Evolutionary conservation across 2,113 vertebrate genomes (phyloP).

Genomic region (Carlito syrichta): DNA sequence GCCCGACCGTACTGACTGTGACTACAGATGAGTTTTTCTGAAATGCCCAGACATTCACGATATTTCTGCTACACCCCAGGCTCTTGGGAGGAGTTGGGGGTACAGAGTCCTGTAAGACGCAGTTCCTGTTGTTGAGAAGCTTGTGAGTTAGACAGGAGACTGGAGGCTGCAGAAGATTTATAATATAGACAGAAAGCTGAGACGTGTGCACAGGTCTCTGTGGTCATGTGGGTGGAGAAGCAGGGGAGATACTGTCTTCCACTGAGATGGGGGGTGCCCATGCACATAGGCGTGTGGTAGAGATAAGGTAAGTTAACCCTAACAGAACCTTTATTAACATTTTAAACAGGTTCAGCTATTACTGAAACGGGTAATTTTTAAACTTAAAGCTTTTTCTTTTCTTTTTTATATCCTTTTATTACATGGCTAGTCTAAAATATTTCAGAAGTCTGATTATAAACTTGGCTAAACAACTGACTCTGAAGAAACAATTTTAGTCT

Average conservation of each 20-base stretch:
- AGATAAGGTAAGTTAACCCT: neutral
- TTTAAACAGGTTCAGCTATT: neutral
- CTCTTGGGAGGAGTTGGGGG: neutral
- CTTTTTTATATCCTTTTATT: neutral
- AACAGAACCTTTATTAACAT: neutral
- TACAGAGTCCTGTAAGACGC: neutral
- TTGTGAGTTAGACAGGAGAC: neutral
- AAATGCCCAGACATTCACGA: rapidly evolving
- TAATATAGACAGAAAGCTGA: neutral
- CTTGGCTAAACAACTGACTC: neutral
- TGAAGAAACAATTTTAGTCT: neutral
- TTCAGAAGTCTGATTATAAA: neutral
- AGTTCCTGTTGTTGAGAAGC: neutral
- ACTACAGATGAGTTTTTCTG: neutral
- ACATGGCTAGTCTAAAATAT: neutral
- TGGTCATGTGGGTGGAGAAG: rapidly evolving
- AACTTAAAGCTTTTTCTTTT: neutral
- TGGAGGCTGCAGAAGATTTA: too few species aligned
- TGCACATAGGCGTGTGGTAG: rapidly evolving
- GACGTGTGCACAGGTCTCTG: rapidly evolving
- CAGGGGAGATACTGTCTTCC: neutral
- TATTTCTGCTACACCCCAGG: neutral
- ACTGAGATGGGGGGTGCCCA: neutral
- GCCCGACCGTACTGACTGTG: neutral
- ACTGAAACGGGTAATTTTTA: neutral